Conservation (phyloP, 2,888 invertebrate genomes). For the Minunthozetes semirufus region DNA sequence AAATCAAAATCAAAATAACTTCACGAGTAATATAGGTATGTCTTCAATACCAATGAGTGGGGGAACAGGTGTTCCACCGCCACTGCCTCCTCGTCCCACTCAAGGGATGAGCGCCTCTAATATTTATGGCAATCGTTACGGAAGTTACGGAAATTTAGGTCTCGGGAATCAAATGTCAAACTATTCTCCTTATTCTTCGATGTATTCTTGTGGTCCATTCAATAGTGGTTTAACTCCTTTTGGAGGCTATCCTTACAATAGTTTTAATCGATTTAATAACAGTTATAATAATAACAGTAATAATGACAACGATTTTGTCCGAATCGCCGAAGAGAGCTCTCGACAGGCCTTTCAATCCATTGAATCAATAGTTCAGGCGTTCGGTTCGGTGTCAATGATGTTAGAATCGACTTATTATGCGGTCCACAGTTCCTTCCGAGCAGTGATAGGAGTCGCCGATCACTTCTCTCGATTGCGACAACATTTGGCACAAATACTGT, state of each 20-base stretch:
- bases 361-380: conserved; percentile 81
- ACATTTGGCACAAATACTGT: conserved; percentile 77
- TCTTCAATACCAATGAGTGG: background rate
- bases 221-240: background rate
- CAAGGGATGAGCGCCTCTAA: background rate
- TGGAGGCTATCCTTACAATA: conserved; percentile 17
- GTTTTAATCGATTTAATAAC: conserved; percentile 19
- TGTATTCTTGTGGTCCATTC: conserved; percentile 25
- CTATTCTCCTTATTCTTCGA: conserved; percentile 17
- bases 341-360: conserved; percentile 90
- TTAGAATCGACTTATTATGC: conserved; percentile 93
- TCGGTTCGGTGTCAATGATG: conserved; percentile 91
- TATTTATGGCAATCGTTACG: background rate
- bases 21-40: background rate
- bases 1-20: background rate
- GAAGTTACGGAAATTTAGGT: background rate
- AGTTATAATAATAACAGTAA: conserved; percentile 27
- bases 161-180: background rate
- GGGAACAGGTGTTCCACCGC: conserved; percentile 33
- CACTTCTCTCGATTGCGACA: conserved; percentile 77
- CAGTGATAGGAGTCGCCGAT: conserved; percentile 90
- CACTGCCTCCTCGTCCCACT: conserved; percentile 38
- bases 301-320: conserved; percentile 57
- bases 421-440: conserved; percentile 87
- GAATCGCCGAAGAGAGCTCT: conserved; percentile 82